These are phyloP conservation scores for Piprites chloris DNA, from an alignment of 2,113 vertebrate genomes.

Conservation along the genomic window DNA sequence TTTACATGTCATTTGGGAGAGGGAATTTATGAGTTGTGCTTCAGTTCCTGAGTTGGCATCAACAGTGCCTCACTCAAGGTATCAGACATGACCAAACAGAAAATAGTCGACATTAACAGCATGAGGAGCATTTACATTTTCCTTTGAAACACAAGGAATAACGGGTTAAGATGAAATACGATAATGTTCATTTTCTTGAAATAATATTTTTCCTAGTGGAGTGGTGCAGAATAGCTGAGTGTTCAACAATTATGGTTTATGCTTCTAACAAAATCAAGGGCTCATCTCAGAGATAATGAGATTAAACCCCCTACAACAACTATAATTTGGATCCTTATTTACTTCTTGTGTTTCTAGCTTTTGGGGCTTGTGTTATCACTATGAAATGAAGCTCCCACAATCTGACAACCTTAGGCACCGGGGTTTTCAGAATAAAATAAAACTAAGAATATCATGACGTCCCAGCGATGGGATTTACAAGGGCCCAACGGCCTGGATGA, in stretches of 20 bases:
- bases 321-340: background rate
- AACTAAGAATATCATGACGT: constrained; percentile 28
- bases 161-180: constrained; percentile 1
- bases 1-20: background rate
- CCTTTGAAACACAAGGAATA: constrained; percentile 1
- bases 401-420: constrained; percentile 1
- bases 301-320: background rate
- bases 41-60: background rate
- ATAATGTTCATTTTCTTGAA: constrained; percentile 22
- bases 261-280: constrained; percentile 12
- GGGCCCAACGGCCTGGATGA: constrained; percentile 53
- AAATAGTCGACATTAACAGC: background rate
- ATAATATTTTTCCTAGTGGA: constrained; percentile 21
- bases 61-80: background rate
- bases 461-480: constrained; percentile 49
- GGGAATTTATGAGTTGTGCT: background rate
- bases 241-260: constrained; percentile 9
- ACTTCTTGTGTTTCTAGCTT: background rate
- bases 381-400: constrained; percentile 6
- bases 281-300: constrained; percentile 8
- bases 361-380: background rate
- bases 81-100: background rate
- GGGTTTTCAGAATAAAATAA: constrained; percentile 24
- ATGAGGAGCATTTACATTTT: background rate
- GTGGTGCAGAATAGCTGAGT: background rate